Evolutionary conservation across 2,888 invertebrate species (phyloP).

Genomic region (Eristalinus aeneus): DNA sequence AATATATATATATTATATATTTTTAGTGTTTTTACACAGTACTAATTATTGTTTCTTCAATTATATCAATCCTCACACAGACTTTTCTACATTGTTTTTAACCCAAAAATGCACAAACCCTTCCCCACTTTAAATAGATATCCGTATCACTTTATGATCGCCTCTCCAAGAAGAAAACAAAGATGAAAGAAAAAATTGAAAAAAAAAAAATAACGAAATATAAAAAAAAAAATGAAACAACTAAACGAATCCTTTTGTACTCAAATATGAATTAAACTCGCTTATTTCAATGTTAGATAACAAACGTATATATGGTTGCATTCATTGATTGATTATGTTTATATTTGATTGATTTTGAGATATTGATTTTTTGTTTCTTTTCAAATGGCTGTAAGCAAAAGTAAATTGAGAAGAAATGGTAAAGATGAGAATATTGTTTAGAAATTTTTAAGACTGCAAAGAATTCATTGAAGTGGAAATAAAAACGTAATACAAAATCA

Average conservation of each 20-base stretch:
- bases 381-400: constrained; percentile 67
- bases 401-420: constrained; percentile 70
- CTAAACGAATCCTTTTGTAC: constrained; percentile 57
- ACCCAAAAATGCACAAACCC: constrained; percentile 60
- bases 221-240: constrained; percentile 5
- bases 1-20: constrained; percentile 35
- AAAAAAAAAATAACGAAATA: constrained; percentile 1
- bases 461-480: constrained; percentile 79
- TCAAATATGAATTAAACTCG: constrained; percentile 54
- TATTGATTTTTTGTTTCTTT: constrained; percentile 28
- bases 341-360: constrained; percentile 18
- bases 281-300: constrained; percentile 68
- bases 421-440: constrained; percentile 77
- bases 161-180: constrained; percentile 54
- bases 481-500: constrained; percentile 72
- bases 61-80: constrained; percentile 47
- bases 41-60: constrained; percentile 34
- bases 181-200: constrained; percentile 12
- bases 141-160: constrained; percentile 46
- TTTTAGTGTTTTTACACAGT: constrained; percentile 70
- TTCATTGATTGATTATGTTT: constrained; percentile 9
- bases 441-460: constrained; percentile 80
- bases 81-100: constrained; percentile 46
- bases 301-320: constrained; percentile 2
- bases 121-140: constrained; percentile 56